These are phyloP conservation scores for Coleophora deauratella DNA, from an alignment of 2,888 invertebrate species.

Conservation along the genomic window DNA sequence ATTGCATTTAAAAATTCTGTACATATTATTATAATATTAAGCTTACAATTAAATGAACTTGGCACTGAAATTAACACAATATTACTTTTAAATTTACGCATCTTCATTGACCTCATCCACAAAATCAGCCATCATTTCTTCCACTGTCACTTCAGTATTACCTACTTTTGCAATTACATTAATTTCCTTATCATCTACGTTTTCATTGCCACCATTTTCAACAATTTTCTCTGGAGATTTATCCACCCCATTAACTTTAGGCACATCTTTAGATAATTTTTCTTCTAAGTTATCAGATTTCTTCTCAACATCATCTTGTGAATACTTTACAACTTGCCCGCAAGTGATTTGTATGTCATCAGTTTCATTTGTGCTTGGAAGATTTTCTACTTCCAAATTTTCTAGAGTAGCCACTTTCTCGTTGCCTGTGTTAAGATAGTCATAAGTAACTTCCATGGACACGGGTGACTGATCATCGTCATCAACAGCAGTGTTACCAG, in stretches of 20 bases:
- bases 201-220: conserved; percentile 19
- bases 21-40: too few relatives aligned
- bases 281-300: conserved; percentile 17
- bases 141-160: conserved; percentile 32
- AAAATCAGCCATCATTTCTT: conserved; percentile 66
- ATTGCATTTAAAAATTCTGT: too few relatives aligned
- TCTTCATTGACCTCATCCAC: conserved; percentile 58
- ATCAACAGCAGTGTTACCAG: conserved; percentile 7
- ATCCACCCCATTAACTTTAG: conserved; percentile 34
- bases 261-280: conserved; percentile 15
- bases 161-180: conserved; percentile 21
- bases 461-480: too few relatives aligned
- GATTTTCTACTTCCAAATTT: conserved; percentile 46
- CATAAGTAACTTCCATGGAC: conserved; percentile 49
- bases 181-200: conserved; percentile 3
- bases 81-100: neutral
- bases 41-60: neutral
- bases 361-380: conserved; percentile 54
- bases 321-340: conserved; percentile 40
- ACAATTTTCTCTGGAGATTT: conserved; percentile 18
- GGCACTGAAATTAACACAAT: neutral
- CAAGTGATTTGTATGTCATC: conserved; percentile 61
- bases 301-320: conserved; percentile 36
- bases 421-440: conserved; percentile 31
- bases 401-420: conserved; percentile 38